Conservation (phyloP, 2,888 invertebrate species). For the Oxycera nigricornis region DNA sequence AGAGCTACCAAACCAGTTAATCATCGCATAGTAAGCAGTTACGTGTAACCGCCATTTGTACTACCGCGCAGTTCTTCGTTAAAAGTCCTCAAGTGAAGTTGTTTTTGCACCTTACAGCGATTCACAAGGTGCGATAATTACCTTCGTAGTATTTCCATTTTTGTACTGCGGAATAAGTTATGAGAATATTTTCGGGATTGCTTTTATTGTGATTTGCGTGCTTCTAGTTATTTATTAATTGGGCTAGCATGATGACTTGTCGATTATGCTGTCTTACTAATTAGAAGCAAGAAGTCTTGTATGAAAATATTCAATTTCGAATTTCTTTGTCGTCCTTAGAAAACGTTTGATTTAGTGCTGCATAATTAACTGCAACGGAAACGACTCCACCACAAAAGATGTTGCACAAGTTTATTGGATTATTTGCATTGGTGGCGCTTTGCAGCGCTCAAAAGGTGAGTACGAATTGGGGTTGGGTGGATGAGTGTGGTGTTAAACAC, state of each 20-base stretch:
- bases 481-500: neutral
- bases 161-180: neutral
- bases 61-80: constrained; percentile 24
- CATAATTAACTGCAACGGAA: constrained; percentile 11
- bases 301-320: neutral
- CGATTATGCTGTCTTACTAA: neutral
- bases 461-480: neutral
- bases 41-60: constrained; percentile 26
- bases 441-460: constrained; percentile 49
- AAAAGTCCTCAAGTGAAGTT: constrained; percentile 33
- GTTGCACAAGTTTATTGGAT: constrained; percentile 48
- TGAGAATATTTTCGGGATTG: neutral
- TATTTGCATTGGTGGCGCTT: constrained; percentile 52
- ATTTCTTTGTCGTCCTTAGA: constrained; percentile 24
- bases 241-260: neutral
- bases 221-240: neutral
- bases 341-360: neutral
- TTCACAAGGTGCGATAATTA: neutral
- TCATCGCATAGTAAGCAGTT: constrained; percentile 10
- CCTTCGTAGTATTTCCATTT: neutral
- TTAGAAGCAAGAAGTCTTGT: neutral
- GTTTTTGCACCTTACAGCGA: neutral
- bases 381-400: constrained; percentile 30
- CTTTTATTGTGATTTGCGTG: neutral
- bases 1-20: constrained; percentile 35